Percentiles rank a stretch among this genome's conserved stretches.
Conservation (phyloP, 30 jellyfish, hydroid and myxozoan species). For the Aurelia sp. region DNA sequence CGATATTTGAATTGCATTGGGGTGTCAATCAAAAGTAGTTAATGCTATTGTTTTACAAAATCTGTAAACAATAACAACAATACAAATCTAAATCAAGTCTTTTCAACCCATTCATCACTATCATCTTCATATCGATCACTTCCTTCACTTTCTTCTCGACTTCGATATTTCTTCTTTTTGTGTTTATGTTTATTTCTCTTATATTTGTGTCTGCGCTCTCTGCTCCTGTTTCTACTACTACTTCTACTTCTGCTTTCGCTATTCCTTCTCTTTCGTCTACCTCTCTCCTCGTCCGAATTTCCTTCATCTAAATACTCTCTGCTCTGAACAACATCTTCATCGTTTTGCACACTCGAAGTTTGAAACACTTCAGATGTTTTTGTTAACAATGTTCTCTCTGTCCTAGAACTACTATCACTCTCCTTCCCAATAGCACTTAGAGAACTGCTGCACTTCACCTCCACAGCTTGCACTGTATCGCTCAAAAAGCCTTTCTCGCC, state of each 20-base stretch:
- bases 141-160: constrained; percentile 12
- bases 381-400: not conserved
- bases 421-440: not conserved
- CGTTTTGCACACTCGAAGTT: not conserved
- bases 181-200: constrained; percentile 37
- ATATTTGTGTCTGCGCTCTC: constrained; percentile 22
- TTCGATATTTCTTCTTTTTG: constrained; percentile 38
- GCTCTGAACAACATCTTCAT: not conserved
- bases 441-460: too few species aligned
- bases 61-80: too few species aligned
- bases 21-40: too few species aligned
- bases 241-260: constrained; percentile 38
- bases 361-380: not conserved
- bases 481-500: too few species aligned
- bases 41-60: too few species aligned
- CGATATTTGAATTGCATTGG: too few species aligned
- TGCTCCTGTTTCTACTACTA: constrained; percentile 24
- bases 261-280: not conserved
- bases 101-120: constrained; percentile 37
- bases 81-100: not conserved
- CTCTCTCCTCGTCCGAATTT: not conserved
- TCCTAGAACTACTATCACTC: not conserved
- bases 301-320: not conserved
- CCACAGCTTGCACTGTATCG: too few species aligned
- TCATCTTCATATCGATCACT: constrained; percentile 10